Base-by-base conservation (phyloP, 2,888 invertebrate genomes). In the Protonemura montana region DNA sequence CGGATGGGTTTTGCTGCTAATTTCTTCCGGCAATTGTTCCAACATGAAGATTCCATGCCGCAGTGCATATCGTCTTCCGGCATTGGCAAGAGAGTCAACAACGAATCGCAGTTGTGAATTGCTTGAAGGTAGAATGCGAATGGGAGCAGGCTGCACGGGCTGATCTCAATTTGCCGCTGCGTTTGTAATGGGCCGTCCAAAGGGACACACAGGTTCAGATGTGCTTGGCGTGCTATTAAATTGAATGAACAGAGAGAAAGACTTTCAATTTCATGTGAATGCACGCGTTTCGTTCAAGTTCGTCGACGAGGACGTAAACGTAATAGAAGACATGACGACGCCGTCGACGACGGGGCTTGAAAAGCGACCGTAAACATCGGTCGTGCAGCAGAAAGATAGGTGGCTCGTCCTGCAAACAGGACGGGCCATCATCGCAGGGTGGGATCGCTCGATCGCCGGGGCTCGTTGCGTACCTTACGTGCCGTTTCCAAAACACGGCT, bases 401-500 rank as follows among this genome's bases (percentile, higher is more conserved):
- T 21, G 2, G 59, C 2, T 35, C 35, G 35, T 35, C 2, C 59
- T 3, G 59, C 16, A 59, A 59, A 21, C 59, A 59, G 59, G 59
- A 59, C 59, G 59, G 21, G 81, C 0, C 30, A 13, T 81, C 81
- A 16, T 7, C 81, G 21, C 6, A 6, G n/a, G 27, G 27, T 26
- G n/a, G n/a, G n/a, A n/a, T n/a, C n/a, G n/a, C n/a, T n/a, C 80
- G 80, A 80, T 16, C 80, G 80, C 28, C 80, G 28, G 1, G 80
- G n/a, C n/a, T 16, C 81, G 81, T n/a, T n/a, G 27, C 27, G 30
- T 29, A 2, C 41, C 25, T 83, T 83, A 83, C 82, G 82, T 83
- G 82, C 82, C 82, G 30, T 41, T 83, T 83, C 82, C 82, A 83
- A 41, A 41, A 83, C 82, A 83, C 82, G 82, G 42, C 82, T 83